A percentile compares a stretch with the other conserved stretches of the same genome.
Conservation (phyloP, 2,113 vertebrate genomes). For the Sminthopsis crassicaudata region DNA sequence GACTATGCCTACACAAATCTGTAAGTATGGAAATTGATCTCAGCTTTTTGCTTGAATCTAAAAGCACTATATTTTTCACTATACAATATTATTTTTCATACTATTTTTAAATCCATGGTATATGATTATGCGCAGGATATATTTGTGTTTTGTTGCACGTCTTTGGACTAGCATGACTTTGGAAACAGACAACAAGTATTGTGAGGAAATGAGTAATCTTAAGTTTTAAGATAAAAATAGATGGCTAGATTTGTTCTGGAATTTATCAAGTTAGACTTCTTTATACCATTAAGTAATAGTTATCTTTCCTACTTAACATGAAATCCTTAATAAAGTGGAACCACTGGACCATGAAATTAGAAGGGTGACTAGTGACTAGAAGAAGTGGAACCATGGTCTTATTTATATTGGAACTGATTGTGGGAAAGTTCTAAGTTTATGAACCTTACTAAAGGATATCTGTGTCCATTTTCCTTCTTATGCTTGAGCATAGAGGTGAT, state of each 20-base stretch:
- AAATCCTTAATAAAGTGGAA: background rate
- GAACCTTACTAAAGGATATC: constrained; percentile 24
- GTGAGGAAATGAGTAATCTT: background rate
- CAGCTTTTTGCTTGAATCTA: background rate
- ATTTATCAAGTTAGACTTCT: background rate
- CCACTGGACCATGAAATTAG: background rate
- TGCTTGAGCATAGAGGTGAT: constrained; percentile 37
- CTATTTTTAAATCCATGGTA: background rate
- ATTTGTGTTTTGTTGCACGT: background rate
- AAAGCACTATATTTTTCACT: background rate
- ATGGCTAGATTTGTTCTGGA: background rate
- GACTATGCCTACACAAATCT: background rate
- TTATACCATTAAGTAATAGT: background rate
- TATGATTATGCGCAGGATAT: background rate
- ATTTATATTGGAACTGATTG: background rate
- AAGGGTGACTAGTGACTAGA: background rate
- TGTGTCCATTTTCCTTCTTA: constrained; percentile 43
- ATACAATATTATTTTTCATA: background rate
- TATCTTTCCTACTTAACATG: constrained; percentile 19
- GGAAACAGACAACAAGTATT: background rate
- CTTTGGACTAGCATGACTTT: background rate
- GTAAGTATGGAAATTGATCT: background rate
- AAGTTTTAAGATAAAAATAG: background rate
- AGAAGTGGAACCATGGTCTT: background rate
- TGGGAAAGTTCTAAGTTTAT: background rate